A percentile compares a stretch with the other conserved stretches of the same genome.
phyloP scores from a whole-genome alignment of 1,140 invertebrate genomes.

The Onthophagus taurus region DNA sequence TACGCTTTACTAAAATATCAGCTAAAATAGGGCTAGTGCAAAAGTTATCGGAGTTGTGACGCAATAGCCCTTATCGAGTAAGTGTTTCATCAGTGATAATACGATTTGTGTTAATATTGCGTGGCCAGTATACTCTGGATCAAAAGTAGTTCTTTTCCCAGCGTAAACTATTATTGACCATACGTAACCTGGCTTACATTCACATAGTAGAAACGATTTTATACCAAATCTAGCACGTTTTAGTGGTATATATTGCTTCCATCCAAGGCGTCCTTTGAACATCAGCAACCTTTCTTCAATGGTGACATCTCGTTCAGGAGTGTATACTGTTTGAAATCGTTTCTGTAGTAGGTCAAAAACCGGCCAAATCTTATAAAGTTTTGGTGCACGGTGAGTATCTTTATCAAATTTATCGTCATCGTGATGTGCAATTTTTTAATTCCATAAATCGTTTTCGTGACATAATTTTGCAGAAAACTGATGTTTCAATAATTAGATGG shows the following conservation, averaged over 20 bases:
- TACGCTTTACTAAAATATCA: too few species aligned
- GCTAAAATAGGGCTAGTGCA: too few species aligned
- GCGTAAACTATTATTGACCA: neutral
- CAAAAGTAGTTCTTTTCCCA: too few species aligned
- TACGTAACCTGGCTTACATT: neutral
- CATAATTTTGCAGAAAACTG: slow-evolving; percentile 3
- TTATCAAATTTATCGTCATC: neutral
- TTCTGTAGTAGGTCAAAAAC: neutral
- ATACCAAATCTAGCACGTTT: neutral
- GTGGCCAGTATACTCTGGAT: too few species aligned
- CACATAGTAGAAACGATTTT: slow-evolving; percentile 4
- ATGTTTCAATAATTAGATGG: neutral
- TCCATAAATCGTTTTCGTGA: neutral
- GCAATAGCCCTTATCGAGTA: too few species aligned
- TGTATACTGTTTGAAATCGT: neutral
- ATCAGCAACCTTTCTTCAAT: neutral
- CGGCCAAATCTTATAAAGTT: neutral
- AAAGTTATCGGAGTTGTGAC: too few species aligned
- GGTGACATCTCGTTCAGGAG: neutral
- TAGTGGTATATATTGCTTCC: neutral
- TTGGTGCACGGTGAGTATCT: slow-evolving; percentile 1
- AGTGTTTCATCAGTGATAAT: too few species aligned
- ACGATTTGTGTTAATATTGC: too few species aligned
- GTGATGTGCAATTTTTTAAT: neutral
- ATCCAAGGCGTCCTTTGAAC: slow-evolving; percentile 1